A percentile compares a stretch with the other conserved stretches of the same genome.
phyloP scores from a whole-genome alignment of 2,888 invertebrate genomes.

The Drosophila atripex region DNA sequence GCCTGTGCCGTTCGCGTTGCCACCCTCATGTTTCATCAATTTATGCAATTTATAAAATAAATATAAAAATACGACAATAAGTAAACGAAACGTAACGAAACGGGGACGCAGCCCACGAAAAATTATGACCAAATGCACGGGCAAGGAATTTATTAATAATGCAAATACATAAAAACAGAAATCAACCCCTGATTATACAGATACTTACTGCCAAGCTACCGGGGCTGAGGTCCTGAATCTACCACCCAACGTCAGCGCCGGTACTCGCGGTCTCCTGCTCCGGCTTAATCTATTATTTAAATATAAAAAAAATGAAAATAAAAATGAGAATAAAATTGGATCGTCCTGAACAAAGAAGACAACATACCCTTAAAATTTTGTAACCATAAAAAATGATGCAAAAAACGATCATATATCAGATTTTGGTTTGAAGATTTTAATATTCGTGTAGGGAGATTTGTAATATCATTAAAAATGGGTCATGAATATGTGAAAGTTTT shows the following conservation, averaged over 20 bases:
- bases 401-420: not conserved
- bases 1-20: not conserved
- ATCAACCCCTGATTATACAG: conserved; percentile 80
- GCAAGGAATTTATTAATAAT: conserved; percentile 79
- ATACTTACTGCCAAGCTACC: conserved; percentile 51
- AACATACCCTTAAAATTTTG: conserved; percentile 41
- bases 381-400: not conserved
- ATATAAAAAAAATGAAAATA: conserved; percentile 64
- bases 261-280: conserved; percentile 56
- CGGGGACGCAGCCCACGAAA: conserved; percentile 30
- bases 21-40: conserved; percentile 68
- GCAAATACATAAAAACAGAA: conserved; percentile 79
- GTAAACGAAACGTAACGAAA: conserved; percentile 32
- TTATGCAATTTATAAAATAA: conserved; percentile 80
- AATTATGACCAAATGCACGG: conserved; percentile 68
- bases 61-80: conserved; percentile 72
- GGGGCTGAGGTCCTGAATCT: conserved; percentile 24
- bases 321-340: conserved; percentile 58
- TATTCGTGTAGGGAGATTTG: not conserved
- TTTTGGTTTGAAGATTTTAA: not conserved
- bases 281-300: conserved; percentile 79
- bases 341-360: conserved; percentile 23
- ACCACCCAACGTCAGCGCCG: conserved; percentile 40
- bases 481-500: not conserved
- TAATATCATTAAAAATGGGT: not conserved